Evolutionary conservation across 1,140 invertebrate genomes (phyloP).

Genomic region (Drosophila bocqueti): DNA sequence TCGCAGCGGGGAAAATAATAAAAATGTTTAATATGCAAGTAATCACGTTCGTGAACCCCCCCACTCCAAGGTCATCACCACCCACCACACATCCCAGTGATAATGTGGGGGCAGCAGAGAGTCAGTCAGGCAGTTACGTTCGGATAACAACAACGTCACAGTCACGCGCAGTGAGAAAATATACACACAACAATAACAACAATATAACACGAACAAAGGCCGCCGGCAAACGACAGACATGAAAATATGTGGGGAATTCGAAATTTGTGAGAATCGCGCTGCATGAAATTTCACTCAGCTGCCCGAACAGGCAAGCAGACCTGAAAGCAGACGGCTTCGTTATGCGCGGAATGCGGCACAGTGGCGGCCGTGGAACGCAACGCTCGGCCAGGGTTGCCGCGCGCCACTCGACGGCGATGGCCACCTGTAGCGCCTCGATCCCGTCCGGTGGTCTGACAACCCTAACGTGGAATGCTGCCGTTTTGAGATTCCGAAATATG

Average conservation of each 20-base stretch:
- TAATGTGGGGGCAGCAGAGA: not conserved
- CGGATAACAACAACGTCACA: slow-evolving; percentile 13
- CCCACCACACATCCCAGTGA: not conserved
- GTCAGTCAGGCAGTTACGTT: not conserved
- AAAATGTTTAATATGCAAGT: not conserved
- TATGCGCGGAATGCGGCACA: slow-evolving; percentile 71
- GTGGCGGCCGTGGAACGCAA: slow-evolving; percentile 52
- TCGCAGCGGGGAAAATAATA: not conserved
- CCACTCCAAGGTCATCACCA: slow-evolving; percentile 1
- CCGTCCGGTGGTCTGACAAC: slow-evolving; percentile 35
- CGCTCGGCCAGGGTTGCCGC: slow-evolving; percentile 28
- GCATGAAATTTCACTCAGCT: slow-evolving; percentile 83
- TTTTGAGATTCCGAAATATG: slow-evolving; percentile 44
- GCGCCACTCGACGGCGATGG: not conserved
- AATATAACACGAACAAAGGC: slow-evolving; percentile 34
- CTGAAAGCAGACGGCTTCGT: slow-evolving; percentile 69
- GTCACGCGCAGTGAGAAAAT: slow-evolving; percentile 26
- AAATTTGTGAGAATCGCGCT: slow-evolving; percentile 83
- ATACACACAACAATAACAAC: slow-evolving; percentile 19
- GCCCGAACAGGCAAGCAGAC: slow-evolving; percentile 76
- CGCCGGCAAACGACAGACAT: slow-evolving; percentile 63
- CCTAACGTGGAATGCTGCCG: slow-evolving; percentile 19
- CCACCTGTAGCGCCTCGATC: slow-evolving; percentile 35
- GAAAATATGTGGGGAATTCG: slow-evolving; percentile 79
- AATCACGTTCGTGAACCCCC: not conserved